Evolutionary conservation across 2,797 vertebrate genomes (phyloP).

Genomic region (Alfaro cultratus): DNA sequence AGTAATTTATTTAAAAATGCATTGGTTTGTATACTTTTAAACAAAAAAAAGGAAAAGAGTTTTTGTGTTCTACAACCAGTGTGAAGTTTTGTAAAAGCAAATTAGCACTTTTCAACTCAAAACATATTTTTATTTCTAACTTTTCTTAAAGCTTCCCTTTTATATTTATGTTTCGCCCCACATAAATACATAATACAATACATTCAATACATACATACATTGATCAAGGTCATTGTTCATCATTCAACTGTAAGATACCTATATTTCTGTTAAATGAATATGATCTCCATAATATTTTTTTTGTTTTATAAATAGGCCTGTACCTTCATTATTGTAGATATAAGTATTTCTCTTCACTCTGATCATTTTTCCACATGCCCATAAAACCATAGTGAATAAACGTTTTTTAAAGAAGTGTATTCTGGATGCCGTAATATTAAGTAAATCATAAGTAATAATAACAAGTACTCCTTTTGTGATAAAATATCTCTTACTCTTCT

Average conservation of each 20-base stretch:
- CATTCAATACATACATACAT: too few relatives aligned
- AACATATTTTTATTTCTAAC: background rate
- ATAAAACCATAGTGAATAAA: background rate
- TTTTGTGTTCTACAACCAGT: background rate
- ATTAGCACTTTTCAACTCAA: background rate
- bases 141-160: background rate
- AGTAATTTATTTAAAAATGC: slow-evolving; percentile 4
- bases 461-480: background rate
- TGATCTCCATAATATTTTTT: background rate
- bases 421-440: background rate
- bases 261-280: background rate
- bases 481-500: background rate
- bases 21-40: slow-evolving; percentile 5
- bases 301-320: background rate
- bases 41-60: background rate
- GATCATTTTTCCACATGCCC: background rate
- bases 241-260: background rate
- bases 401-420: background rate
- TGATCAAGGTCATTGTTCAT: background rate
- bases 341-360: background rate
- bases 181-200: too few relatives aligned
- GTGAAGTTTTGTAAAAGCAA: slow-evolving; percentile 1
- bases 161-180: too few relatives aligned
- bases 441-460: background rate
- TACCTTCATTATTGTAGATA: background rate